Conservation (phyloP, 1,140 invertebrate species). For the Drosophila mauritiana region DNA sequence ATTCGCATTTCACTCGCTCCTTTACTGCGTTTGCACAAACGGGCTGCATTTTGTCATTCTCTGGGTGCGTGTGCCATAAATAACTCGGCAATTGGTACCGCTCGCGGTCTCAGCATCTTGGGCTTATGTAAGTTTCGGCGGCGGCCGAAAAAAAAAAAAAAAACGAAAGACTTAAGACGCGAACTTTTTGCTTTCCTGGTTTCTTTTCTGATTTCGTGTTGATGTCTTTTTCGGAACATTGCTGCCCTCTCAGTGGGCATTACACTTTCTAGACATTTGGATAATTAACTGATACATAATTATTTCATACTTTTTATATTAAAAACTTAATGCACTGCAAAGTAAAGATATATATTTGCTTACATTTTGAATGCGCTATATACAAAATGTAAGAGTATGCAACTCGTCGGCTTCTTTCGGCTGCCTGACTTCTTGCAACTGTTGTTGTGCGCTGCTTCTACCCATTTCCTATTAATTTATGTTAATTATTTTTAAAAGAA, state of each 20-base stretch:
- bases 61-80: conserved; percentile 57
- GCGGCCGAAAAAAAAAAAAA: not conserved
- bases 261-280: not conserved
- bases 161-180: conserved; percentile 73
- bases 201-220: conserved; percentile 24
- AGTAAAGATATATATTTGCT: too few relatives aligned
- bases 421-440: conserved; percentile 42
- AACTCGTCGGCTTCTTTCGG: conserved; percentile 1
- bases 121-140: conserved; percentile 31
- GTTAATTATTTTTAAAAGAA: conserved; percentile 81
- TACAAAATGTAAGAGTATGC: not conserved
- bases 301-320: not conserved
- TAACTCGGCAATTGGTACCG: conserved; percentile 36
- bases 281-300: not conserved
- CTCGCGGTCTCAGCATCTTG: conserved; percentile 11
- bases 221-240: conserved; percentile 19
- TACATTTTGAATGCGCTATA: too few relatives aligned
- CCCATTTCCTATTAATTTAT: conserved; percentile 81
- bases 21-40: conserved; percentile 5
- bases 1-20: conserved; percentile 2
- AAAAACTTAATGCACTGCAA: too few relatives aligned
- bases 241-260: not conserved
- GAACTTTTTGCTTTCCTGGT: conserved; percentile 45
- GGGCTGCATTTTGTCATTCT: conserved; percentile 50
- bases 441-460: conserved; percentile 61